phyloP scores from a whole-genome alignment of 2,113 vertebrate species.

The Sorex fumeus region DNA sequence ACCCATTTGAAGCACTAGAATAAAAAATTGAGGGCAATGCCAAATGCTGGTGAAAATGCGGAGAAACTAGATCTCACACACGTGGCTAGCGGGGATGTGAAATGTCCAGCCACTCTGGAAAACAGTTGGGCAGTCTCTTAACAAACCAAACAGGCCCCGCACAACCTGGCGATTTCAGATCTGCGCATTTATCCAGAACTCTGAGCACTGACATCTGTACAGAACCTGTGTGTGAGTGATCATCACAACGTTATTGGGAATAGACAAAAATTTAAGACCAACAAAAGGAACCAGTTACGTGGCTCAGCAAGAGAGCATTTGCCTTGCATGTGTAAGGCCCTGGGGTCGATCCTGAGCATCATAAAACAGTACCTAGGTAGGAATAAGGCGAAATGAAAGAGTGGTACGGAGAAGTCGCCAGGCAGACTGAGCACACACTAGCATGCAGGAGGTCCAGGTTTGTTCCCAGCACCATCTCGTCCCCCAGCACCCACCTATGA shows the following conservation, averaged over 20 bases:
- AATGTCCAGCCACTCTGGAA: not conserved
- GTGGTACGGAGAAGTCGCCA: too few relatives aligned
- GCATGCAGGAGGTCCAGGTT: too few relatives aligned
- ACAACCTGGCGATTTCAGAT: not conserved
- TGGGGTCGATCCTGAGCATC: too few relatives aligned
- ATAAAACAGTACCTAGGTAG: too few relatives aligned
- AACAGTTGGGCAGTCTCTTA: not conserved
- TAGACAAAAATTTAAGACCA: not conserved
- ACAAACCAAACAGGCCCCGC: not conserved
- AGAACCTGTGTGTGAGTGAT: rapidly evolving
- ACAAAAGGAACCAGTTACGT: rapidly evolving
- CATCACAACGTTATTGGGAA: rapidly evolving
- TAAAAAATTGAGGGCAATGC: not conserved
- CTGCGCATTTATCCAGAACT: not conserved
- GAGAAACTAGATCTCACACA: not conserved
- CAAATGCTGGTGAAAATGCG: not conserved
- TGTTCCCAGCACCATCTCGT: too few relatives aligned
- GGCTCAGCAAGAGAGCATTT: too few relatives aligned
- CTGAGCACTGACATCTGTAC: not conserved
- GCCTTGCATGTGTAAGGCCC: too few relatives aligned
- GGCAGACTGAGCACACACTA: too few relatives aligned
- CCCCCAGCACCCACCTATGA: too few relatives aligned
- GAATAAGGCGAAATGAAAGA: too few relatives aligned
- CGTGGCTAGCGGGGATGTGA: rapidly evolving
- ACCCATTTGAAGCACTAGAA: not conserved